These are phyloP conservation scores for Epirrhoe tristata DNA, from an alignment of 2,888 invertebrate species.

Conservation along the genomic window DNA sequence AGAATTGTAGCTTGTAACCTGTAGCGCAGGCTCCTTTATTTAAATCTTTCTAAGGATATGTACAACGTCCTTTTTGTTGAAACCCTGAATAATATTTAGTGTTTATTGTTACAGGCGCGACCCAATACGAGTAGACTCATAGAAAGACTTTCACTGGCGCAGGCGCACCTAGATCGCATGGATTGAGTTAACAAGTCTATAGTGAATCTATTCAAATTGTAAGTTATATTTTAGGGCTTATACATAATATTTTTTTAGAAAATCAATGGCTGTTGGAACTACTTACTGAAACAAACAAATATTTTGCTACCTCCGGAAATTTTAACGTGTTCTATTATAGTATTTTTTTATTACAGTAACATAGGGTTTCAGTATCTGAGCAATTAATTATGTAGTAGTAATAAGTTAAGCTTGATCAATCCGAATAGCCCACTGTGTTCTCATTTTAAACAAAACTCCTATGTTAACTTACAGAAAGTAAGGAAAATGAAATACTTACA, in stretches of 20 bases:
- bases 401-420: constrained; percentile 17
- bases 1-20: too few species aligned
- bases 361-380: constrained; percentile 6
- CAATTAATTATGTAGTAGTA: background rate
- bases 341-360: constrained; percentile 6
- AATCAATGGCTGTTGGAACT: constrained; percentile 18
- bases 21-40: too few species aligned
- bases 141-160: constrained; percentile 75
- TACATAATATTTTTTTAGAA: constrained; percentile 11
- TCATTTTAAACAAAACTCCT: constrained; percentile 11
- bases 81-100: constrained; percentile 5
- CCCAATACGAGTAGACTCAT: constrained; percentile 77
- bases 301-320: constrained; percentile 22
- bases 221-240: constrained; percentile 31
- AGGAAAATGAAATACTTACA: constrained; percentile 44
- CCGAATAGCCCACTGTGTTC: constrained; percentile 9
- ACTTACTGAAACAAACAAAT: constrained; percentile 13
- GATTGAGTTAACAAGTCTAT: constrained; percentile 58
- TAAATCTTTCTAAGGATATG: background rate
- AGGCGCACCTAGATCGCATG: constrained; percentile 79
- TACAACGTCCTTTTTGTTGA: background rate
- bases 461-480: background rate
- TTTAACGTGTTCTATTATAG: background rate
- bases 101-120: constrained; percentile 66
- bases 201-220: constrained; percentile 41